These are phyloP conservation scores for Lepidurus couesii DNA, from an alignment of 1,140 invertebrate genomes.

Conservation along the genomic window DNA sequence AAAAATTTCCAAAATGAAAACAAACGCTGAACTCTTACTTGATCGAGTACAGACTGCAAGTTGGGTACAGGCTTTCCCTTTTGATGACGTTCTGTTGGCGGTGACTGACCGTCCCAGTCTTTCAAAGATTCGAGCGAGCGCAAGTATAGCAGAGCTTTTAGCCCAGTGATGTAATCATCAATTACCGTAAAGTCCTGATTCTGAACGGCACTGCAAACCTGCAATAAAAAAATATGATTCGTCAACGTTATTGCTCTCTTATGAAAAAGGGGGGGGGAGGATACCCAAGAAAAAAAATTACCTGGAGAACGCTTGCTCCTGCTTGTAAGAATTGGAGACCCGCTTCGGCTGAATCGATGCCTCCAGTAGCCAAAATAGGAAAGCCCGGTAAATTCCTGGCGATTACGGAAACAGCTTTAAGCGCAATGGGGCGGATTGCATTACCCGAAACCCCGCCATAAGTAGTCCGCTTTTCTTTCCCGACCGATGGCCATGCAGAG, in stretches of 20 bases:
- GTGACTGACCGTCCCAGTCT: conserved; percentile 89
- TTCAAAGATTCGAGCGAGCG: conserved; percentile 56
- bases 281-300: conserved; percentile 42
- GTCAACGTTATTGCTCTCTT: too few relatives aligned
- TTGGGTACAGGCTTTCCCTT: conserved; percentile 77
- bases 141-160: conserved; percentile 84
- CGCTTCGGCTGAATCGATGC: conserved; percentile 91
- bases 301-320: conserved; percentile 85
- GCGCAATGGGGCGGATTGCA: conserved; percentile 85
- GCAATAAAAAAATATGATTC: conserved; percentile 31
- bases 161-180: conserved; percentile 84
- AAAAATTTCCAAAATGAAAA: conserved; percentile 22
- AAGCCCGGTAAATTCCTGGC: conserved; percentile 75
- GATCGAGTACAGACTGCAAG: conserved; percentile 57
- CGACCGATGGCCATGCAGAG: conserved; percentile 85
- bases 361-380: conserved; percentile 89
- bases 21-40: conserved; percentile 47
- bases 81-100: conserved; percentile 79
- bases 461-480: conserved; percentile 72
- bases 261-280: too few relatives aligned
- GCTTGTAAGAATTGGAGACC: conserved; percentile 87
- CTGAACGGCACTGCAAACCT: conserved; percentile 93
- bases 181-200: conserved; percentile 97
- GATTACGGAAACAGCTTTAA: conserved; percentile 80
- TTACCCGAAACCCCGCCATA: conserved; percentile 96